Base-by-base conservation (phyloP, 2,113 vertebrate genomes). In the Setophaga kirtlandii region DNA sequence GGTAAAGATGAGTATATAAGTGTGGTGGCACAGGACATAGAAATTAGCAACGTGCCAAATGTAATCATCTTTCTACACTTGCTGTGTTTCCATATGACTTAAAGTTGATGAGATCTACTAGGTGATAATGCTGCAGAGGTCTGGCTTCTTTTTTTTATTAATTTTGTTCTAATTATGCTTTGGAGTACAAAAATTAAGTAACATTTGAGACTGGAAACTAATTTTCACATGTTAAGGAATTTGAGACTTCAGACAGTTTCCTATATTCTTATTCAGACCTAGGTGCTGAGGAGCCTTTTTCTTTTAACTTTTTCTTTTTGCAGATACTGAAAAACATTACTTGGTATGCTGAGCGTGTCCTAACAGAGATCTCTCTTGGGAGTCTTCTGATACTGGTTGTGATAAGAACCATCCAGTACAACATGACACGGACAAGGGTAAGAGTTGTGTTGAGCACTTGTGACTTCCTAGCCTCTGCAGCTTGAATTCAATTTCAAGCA, bases 341-440 rank as follows among this genome's bases (percentile, higher is more conserved):
- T 30, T 99, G 99, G 99, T 99, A 99, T 95, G 98, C 99, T 25
- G 99, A 99, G 94, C 99, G 99, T 30, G 98, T 99, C 41, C 86
- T 99, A 93, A 99, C 99, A 21, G 99, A 99, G 96, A 99, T 99
- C 97, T 99, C 99, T 13, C 97, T 99, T 64, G 99, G 99, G 52
- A 99, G 99, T 95, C 98, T 99, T 86, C 98, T 99, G 92, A 99
- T 99, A 92, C 97, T 99, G 52, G 99, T 99, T 3, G 99, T 99
- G 87, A 99, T 99, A 95, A 98, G 99, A 97, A 99, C 99, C 93
- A 99, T 99, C 95, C 99, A 99, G 89, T 99, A 99, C 97, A 99
- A 99, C 98, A 99, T 99, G 99, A 99, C 99, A 16, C 97, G 99
- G 70, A 99, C 99, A n/a, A 98, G 99, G 98, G 99, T 99, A 96